Evolutionary conservation across 2,113 vertebrate genomes (phyloP), one percentile per base, ranked within the genome.

Genomic region (Lophotis ruficrista): DNA sequence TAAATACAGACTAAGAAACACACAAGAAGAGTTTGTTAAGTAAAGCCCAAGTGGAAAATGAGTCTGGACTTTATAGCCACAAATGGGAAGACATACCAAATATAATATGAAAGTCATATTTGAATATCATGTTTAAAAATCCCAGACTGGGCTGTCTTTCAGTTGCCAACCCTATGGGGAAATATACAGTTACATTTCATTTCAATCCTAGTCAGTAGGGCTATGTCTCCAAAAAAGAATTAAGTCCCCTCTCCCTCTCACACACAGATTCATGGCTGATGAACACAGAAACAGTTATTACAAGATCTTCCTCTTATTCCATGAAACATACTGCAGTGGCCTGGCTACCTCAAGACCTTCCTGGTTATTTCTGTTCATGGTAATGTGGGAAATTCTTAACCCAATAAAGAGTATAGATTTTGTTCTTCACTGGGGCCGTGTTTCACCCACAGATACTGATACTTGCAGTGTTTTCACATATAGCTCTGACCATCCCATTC

Each of bases 61-160:
- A 93, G 64, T 35, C 72, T 86, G 60, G 71, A 81, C 43, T 90
- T 93, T 45, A 90, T 38, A 94, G 84, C 35, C 68, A 90, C 83
- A 83, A 90, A 88, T 38, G 43, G 33, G 51, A 94, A 78, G 51
- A 78, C 68, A 89, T 90, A 95, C 60, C 37, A 77, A 92, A 93
- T 38, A 76, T 53, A 92, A 96, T 89, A 93, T 80, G 79, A 94
- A 95, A 92, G 83, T 95, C 56, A 78, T 93, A 92, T 96, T 84
- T 90, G 57, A 92, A 87, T 92, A 92, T 68, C 48, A 92, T 70
- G n/a, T 81, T 88, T 93, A 60, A 92, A 96, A 95, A 90, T 71
- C 68, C 68, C 77, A 71, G 38, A 77, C 76, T 64, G 38, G 50
- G 85, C 72, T 93, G 77, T 85, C 89, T 96, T 83, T 90, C 76